Evolutionary conservation across 2,888 invertebrate species (phyloP).

Genomic region (Aleiodes leptofemur): DNA sequence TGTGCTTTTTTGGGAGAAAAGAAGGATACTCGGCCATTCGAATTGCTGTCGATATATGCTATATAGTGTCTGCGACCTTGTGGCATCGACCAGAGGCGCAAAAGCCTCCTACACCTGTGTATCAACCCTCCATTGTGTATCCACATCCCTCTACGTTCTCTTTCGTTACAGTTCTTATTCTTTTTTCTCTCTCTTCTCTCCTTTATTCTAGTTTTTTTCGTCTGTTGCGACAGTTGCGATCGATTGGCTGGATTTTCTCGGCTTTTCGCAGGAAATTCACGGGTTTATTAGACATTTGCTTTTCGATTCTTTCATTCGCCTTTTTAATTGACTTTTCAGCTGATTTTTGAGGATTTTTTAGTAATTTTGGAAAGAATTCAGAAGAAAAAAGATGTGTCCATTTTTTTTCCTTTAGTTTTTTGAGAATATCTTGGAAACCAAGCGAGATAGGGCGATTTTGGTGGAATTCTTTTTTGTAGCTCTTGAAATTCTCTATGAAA

Average conservation of each 20-base stretch:
- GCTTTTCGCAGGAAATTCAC: neutral
- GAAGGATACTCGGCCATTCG: conserved; percentile 33
- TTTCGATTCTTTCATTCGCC: neutral
- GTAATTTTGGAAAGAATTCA: too few relatives aligned
- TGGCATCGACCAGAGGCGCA: conserved; percentile 66
- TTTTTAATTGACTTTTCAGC: too few relatives aligned
- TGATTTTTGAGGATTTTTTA: too few relatives aligned
- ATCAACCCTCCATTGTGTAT: conserved; percentile 47
- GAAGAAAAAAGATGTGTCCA: too few relatives aligned
- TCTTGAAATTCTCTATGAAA: too few relatives aligned
- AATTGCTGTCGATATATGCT: conserved; percentile 66
- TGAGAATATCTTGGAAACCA: too few relatives aligned
- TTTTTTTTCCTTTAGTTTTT: too few relatives aligned
- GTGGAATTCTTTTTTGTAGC: neutral
- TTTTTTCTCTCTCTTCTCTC: conserved; percentile 13
- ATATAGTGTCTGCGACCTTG: conserved; percentile 65
- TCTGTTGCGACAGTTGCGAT: conserved; percentile 25
- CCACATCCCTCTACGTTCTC: conserved; percentile 40
- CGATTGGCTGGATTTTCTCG: neutral
- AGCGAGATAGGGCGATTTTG: too few relatives aligned
- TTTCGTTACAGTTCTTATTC: too few relatives aligned
- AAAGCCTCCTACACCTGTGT: conserved; percentile 53
- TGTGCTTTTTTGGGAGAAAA: conserved; percentile 15
- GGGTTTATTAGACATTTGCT: conserved; percentile 20
- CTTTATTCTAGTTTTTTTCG: conserved; percentile 21